Conservation (phyloP, 23 tunicate genomes). For the Halocynthia aurantium region DNA sequence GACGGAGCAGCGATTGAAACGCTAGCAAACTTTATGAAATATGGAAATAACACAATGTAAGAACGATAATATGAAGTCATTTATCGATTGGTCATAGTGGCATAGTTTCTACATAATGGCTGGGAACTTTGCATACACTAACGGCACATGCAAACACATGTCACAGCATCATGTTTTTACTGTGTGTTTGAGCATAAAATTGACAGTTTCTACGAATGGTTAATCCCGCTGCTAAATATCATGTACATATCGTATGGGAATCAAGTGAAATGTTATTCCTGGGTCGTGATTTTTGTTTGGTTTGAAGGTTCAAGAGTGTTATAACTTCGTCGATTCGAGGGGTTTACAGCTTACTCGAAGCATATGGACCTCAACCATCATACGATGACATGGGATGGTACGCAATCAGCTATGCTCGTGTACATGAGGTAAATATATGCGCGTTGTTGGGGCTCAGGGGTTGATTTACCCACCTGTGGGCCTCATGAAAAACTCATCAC, state of each 20-base stretch:
- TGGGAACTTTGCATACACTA: background rate
- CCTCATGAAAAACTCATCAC: too few relatives aligned
- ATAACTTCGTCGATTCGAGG: constrained; percentile 46
- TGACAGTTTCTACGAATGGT: too few relatives aligned
- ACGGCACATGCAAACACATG: background rate
- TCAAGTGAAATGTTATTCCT: background rate
- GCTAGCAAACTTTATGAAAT: constrained; percentile 66
- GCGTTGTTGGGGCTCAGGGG: background rate
- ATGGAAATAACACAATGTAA: constrained; percentile 80
- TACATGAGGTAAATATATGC: constrained; percentile 54
- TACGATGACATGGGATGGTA: constrained; percentile 92
- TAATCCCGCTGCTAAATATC: too few relatives aligned
- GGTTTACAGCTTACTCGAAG: constrained; percentile 56
- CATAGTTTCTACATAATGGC: background rate
- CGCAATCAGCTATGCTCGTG: constrained; percentile 65
- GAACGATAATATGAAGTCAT: background rate
- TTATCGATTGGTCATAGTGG: background rate
- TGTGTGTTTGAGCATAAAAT: too few relatives aligned
- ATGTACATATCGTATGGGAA: too few relatives aligned
- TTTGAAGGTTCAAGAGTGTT: constrained; percentile 64
- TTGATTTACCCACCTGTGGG: background rate
- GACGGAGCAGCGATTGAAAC: constrained; percentile 79
- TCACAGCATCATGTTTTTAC: background rate
- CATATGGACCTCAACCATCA: constrained; percentile 83
- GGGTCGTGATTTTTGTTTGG: background rate